Evolutionary conservation across 2,888 invertebrate species (phyloP), one percentile per base, ranked within the genome.

Genomic region (Teleiodes luculella): DNA sequence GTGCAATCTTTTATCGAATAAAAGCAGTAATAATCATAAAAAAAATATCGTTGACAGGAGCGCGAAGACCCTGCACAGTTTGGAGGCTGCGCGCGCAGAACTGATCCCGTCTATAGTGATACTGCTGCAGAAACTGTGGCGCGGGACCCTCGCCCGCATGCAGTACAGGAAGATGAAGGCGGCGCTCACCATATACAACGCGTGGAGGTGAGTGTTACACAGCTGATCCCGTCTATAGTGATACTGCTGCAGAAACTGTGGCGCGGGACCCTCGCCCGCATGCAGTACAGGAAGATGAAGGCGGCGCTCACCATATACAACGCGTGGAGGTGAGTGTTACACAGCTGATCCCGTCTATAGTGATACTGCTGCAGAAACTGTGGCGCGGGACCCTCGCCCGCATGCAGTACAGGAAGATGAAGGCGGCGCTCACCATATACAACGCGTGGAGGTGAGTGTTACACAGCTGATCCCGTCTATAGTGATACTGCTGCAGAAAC

Each of bases 221-320:
- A 94, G 63, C 92, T 96, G 75, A 95, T 99, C 59, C 98, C 98
- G 0, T 94, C 95, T 56, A 97, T 99, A 64, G 97, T 97, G 53
- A 93, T 96, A 31, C 91, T 98, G 72, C 91, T 99, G 63, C 99
- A 99, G 90, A 99, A 98, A 89, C 95, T 97, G 82, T 97, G 98
- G 93, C 92, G 98, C 65, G 99, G 97, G 20, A 83, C 92, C 57
- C 72, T 95, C 20, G 96, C 95, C 8, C 90, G 99, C 20, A 91
- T 92, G 72, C 92, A 94, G 48, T 98, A 95, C 82, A 93, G 94
- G 78, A 93, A 93, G 81, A 94, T 98, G 92, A 93, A 93, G 79
- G 98, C 99, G 0, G 95, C 97, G 0, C 84, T 95, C 63, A 80
- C 90, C 56, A 98, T 99, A 69, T 94, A 95, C 84, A 91, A 92